These are phyloP conservation scores for Leucophenga maculata DNA, from an alignment of 2,888 invertebrate species.

Conservation along the genomic window DNA sequence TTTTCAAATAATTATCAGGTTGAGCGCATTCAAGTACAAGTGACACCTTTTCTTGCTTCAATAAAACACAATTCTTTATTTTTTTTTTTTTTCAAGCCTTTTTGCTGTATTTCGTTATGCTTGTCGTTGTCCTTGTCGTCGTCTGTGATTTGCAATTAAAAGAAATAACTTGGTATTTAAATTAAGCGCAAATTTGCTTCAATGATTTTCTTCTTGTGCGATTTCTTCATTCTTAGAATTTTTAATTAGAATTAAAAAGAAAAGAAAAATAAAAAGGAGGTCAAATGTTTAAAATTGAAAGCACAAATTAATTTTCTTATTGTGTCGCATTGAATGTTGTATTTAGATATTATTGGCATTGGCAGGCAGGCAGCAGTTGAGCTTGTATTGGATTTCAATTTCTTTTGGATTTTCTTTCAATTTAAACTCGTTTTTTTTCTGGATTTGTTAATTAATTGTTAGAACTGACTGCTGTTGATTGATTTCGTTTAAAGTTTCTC, in stretches of 20 bases:
- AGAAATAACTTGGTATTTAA: conserved; percentile 44
- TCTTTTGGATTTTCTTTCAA: background rate
- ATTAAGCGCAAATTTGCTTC: conserved; percentile 46
- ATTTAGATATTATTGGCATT: no score
- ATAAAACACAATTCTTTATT: conserved; percentile 25
- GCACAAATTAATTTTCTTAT: no score
- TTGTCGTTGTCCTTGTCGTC: no score
- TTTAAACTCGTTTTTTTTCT: background rate
- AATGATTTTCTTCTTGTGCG: conserved; percentile 33
- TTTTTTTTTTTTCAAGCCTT: conserved; percentile 12
- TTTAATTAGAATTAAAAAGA: no score
- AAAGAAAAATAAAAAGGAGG: no score
- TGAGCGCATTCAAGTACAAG: conserved; percentile 8
- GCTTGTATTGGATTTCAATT: conserved; percentile 3
- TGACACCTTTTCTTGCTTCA: conserved; percentile 12
- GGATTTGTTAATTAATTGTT: background rate
- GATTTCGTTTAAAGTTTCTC: no score
- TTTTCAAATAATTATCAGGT: conserved; percentile 19
- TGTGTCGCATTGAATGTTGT: no score
- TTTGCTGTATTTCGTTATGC: no score
- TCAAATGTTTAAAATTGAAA: no score
- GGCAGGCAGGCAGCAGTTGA: background rate
- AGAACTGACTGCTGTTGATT: no score
- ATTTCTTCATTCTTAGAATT: no score
- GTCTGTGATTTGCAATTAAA: background rate